A percentile compares a stretch with the other conserved stretches of the same genome.
Conservation (phyloP, 2,113 vertebrate species). For the Phycodurus eques region DNA sequence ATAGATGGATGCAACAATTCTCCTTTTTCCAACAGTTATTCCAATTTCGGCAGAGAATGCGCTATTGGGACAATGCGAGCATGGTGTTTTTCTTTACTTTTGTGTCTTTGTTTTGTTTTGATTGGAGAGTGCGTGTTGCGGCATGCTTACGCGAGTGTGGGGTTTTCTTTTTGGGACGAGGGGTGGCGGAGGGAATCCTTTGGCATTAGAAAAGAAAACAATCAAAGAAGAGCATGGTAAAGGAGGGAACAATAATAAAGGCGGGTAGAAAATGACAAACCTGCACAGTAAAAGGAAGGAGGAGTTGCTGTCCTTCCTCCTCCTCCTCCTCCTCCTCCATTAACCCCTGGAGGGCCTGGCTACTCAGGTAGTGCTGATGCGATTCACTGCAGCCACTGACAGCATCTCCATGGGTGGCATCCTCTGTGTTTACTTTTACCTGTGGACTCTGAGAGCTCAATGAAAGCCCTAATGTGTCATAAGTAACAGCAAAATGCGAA, state of each 20-base stretch:
- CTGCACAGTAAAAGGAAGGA: slow-evolving; percentile 63
- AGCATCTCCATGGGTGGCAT: slow-evolving; percentile 72
- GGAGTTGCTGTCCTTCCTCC: slow-evolving; percentile 60
- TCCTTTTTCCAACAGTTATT: neutral
- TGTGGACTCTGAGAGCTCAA: slow-evolving; percentile 63
- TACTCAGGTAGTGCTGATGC: slow-evolving; percentile 54
- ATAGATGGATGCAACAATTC: neutral
- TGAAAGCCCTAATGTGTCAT: slow-evolving; percentile 67
- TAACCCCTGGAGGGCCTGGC: slow-evolving; percentile 46
- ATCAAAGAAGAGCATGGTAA: slow-evolving; percentile 43
- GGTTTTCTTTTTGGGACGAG: neutral
- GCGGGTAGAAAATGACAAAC: slow-evolving; percentile 68
- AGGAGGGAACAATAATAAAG: slow-evolving; percentile 55
- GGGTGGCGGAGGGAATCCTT: slow-evolving; percentile 22
- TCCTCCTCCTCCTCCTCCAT: slow-evolving; percentile 48
- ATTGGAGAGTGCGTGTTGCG: slow-evolving; percentile 47
- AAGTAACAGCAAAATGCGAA: slow-evolving; percentile 66
- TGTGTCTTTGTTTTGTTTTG: slow-evolving; percentile 36
- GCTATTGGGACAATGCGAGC: no score
- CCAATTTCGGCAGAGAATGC: no score
- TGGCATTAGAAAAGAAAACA: slow-evolving; percentile 62
- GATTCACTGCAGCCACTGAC: slow-evolving; percentile 55
- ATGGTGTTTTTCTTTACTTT: neutral
- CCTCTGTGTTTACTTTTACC: slow-evolving; percentile 66
- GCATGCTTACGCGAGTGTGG: slow-evolving; percentile 52